Evolutionary conservation across 2,797 vertebrate genomes (phyloP).

Genomic region (Cheirogaleus major): DNA sequence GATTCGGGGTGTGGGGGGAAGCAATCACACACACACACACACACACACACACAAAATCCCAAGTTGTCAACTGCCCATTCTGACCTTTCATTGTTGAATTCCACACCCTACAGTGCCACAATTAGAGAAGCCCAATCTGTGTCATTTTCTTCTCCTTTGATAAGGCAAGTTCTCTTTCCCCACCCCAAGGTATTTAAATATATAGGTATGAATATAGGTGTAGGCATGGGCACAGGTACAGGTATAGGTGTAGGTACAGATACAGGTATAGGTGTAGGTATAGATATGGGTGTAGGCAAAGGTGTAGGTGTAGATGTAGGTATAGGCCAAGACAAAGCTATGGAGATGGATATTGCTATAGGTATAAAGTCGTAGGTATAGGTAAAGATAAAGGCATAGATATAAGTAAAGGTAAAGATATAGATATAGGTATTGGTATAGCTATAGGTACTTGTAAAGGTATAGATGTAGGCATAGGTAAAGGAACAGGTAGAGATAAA

Average conservation of each 20-base stretch:
- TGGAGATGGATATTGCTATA: neutral
- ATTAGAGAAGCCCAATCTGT: rapidly evolving
- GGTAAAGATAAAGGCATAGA: neutral
- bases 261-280: neutral
- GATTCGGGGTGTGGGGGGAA: neutral
- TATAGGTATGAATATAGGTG: no score
- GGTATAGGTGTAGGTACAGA: neutral
- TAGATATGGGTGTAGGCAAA: neutral
- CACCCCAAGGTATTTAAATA: neutral
- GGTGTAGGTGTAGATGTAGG: neutral
- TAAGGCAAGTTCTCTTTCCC: neutral
- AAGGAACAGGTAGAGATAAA: neutral
- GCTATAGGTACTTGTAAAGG: neutral
- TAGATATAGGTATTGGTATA: neutral
- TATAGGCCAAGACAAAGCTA: neutral
- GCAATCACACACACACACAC: neutral
- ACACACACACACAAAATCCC: neutral
- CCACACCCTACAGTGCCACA: neutral
- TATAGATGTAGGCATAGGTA: neutral
- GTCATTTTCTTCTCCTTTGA: neutral
- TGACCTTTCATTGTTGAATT: neutral
- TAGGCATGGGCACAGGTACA: neutral
- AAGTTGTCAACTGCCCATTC: neutral
- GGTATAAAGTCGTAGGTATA: neutral
- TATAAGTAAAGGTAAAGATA: neutral